Conservation (phyloP, 2,113 vertebrate species). For the Empidonax traillii region DNA sequence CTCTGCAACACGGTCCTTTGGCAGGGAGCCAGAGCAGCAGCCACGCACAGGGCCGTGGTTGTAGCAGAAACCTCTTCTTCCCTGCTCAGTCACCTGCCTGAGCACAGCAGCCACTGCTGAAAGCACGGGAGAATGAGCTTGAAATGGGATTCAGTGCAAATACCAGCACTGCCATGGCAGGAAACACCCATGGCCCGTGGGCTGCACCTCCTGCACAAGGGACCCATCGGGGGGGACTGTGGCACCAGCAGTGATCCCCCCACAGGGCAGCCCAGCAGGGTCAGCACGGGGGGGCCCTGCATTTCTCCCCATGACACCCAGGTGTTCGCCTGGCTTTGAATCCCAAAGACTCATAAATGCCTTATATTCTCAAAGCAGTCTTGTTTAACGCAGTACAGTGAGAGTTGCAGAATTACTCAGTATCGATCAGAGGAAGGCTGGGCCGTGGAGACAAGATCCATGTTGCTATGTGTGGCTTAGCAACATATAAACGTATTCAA, state of each 20-base stretch:
- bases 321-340: background rate
- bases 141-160: background rate
- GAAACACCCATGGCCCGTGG: rapidly evolving
- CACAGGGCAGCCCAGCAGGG: rapidly evolving
- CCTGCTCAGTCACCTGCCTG: background rate
- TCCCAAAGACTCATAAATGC: background rate
- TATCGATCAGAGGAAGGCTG: constrained; percentile 44
- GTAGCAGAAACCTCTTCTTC: background rate
- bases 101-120: background rate
- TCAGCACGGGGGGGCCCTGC: rapidly evolving
- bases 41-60: rapidly evolving
- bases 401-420: constrained; percentile 4
- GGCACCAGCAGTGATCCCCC: background rate
- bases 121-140: background rate
- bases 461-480: constrained; percentile 72
- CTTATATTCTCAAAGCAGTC: background rate
- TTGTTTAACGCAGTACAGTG: background rate
- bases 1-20: rapidly evolving
- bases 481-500: constrained; percentile 72
- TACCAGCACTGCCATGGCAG: background rate
- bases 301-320: background rate
- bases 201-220: background rate
- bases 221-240: rapidly evolving
- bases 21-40: background rate
- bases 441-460: constrained; percentile 39